Base-by-base conservation (phyloP, 2,797 vertebrate species). In the Lepus townsendii region DNA sequence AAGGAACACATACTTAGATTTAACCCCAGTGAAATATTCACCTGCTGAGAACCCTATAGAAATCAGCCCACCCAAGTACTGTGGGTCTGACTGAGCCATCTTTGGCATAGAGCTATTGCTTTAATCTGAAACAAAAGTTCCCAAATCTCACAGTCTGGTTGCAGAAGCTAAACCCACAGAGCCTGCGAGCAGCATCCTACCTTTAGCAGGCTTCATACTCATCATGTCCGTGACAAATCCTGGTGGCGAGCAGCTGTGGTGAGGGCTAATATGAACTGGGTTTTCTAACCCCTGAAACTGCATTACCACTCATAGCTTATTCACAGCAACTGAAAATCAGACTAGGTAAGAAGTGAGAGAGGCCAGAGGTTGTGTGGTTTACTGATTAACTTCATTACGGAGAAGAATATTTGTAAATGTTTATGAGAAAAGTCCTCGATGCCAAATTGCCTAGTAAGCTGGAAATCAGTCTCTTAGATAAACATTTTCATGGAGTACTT, bases 351-450 rank as follows among this genome's bases (percentile, higher is more conserved):
- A 97, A 98, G 97, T 96, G 90, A 98, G 92, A 97, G 97, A 97
- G 98, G 98, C 90, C 98, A 98, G 98, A 98, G 98, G 98, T 98
- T 98, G 96, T 96, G 57, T 57, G 94, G 98, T 95, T 99, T 99
- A 99, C 98, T 99, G 93, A 99, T 99, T 99, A 99, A 99, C 98
- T 98, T 97, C 80, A 95, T 94, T 97, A 96, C 69, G 66, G 63
- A 98, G 97, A 93, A 97, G 96, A 97, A 96, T 97, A 97, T 97
- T 97, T 98, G 97, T 96, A 96, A 98, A 97, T 96, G 97, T 96
- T 97, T 97, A 96, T 98, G 97, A 97, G 93, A 97, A 97, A 89
- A 94, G 94, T 90, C 92, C 91, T 95, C 88, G 5, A 87, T 93
- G 89, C 63, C 97, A 50, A 11, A 94, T 97, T 91, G 92, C 93